Base-by-base conservation (phyloP, 1,140 invertebrate species). In the Asobara japonica region DNA sequence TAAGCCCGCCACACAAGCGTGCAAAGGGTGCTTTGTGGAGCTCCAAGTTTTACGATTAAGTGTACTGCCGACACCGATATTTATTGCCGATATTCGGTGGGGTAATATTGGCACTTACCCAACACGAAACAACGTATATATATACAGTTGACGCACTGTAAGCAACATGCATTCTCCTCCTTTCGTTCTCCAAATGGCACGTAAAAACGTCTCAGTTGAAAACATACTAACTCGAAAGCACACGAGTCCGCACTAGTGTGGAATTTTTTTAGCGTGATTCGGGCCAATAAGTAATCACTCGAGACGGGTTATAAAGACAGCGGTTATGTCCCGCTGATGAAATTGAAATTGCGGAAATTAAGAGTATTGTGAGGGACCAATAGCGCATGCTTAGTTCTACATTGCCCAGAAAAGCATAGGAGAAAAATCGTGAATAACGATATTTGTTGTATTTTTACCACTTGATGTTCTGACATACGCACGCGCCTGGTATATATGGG, bases 41-140 rank as follows among this genome's bases (percentile, higher is more conserved):
- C 29, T 41, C 65, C 56, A 62, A 67, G 45, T 78, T 81, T 81
- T 79, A 81, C 77, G 77, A 80, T 74, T 73, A 77, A 77, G 72
- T 76, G 66, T 61, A 65, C 41, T 69, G 73, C 70, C 68, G 69
- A 74, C 75, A 74, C 48, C 27, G 75, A 76, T 78, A 72, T 81
- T 82, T 80, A 79, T 75, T 74, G 74, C 38, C 73, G 71, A 82
- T 78, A 76, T 79, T 80, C 71, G 69, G 65, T 56, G 51, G 48
- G 75, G 70, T 80, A 74, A 74, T 77, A 79, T 75, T 77, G 65
- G 74, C 78, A 80, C 76, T 80, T 77, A 80, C 38, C 72, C 73
- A 77, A 72, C 61, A 25, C 61, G 67, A 65, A 41, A 38, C 66
- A 45, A 31, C 38, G 6, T 45, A 64, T 11, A 64, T 31, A 25